A percentile compares a stretch with the other conserved stretches of the same genome.
phyloP scores from a whole-genome alignment of 2,888 invertebrate species.

The Drosophila colorata region DNA sequence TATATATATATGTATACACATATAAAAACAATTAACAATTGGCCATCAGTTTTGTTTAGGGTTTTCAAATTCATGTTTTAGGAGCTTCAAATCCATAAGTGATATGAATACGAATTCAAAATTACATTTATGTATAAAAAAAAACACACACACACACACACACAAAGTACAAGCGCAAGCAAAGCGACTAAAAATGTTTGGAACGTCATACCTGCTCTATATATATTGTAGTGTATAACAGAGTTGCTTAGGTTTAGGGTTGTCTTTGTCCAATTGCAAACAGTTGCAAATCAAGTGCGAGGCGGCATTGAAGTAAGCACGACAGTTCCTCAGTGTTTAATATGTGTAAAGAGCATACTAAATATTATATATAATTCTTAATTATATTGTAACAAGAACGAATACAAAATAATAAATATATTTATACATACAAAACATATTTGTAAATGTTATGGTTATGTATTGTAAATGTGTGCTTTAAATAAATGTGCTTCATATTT shows the following conservation, averaged over 20 bases:
- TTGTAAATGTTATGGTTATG: constrained; percentile 70
- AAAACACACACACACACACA: constrained; percentile 34
- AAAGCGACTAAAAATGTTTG: constrained; percentile 38
- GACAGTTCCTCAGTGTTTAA: constrained; percentile 82
- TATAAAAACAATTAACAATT: constrained; percentile 30
- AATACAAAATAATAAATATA: constrained; percentile 23
- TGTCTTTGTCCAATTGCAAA: constrained; percentile 60
- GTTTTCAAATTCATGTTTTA: constrained; percentile 79
- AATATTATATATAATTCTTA: constrained; percentile 44
- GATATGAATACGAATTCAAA: constrained; percentile 80
- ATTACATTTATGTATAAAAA: constrained; percentile 50
- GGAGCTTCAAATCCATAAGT: constrained; percentile 75
- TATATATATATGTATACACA: constrained; percentile 1
- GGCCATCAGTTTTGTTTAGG: constrained; percentile 70
- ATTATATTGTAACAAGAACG: constrained; percentile 35
- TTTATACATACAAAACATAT: constrained; percentile 43
- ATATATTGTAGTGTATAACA: constrained; percentile 26
- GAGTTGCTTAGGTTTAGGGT: constrained; percentile 62
- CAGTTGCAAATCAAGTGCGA: constrained; percentile 38
- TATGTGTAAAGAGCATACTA: constrained; percentile 51
- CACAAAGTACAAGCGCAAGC: constrained; percentile 72
- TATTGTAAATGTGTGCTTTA: constrained; percentile 83
- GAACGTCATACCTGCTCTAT: constrained; percentile 28
- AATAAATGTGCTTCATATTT: constrained; percentile 81
- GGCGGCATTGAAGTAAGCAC: constrained; percentile 75